Evolutionary conservation across 2,888 invertebrate species (phyloP).

Genomic region (Andrena praecox): DNA sequence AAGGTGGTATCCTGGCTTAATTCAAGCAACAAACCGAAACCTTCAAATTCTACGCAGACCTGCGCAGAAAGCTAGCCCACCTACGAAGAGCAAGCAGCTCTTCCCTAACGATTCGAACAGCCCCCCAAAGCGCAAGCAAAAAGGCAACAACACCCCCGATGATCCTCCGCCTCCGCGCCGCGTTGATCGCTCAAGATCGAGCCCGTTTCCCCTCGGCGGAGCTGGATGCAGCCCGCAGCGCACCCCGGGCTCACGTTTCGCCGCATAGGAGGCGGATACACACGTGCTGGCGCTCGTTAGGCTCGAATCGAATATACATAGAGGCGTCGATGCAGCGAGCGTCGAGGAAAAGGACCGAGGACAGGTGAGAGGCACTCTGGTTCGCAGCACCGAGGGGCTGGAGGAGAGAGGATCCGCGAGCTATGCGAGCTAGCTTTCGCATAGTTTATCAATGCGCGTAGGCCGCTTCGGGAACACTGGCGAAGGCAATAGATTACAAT

Average conservation of each 20-base stretch:
- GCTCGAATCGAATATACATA: conserved; percentile 19
- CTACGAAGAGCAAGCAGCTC: too few relatives aligned
- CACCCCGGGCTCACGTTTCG: conserved; percentile 20
- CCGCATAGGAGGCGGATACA: background rate
- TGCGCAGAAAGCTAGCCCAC: too few relatives aligned
- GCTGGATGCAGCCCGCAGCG: conserved; percentile 5
- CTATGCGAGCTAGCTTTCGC: conserved; percentile 66
- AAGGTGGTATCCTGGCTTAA: too few relatives aligned
- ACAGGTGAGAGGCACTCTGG: conserved; percentile 47
- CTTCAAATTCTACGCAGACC: too few relatives aligned
- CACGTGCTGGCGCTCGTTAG: conserved; percentile 42
- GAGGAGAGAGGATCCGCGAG: conserved; percentile 39
- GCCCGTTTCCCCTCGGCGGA: background rate
- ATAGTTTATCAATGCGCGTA: conserved; percentile 79
- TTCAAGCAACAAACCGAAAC: too few relatives aligned
- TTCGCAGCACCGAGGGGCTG: conserved; percentile 10
- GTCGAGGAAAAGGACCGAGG: conserved; percentile 32
- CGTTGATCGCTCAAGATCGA: background rate
- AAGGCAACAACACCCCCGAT: background rate
- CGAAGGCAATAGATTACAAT: conserved; percentile 83
- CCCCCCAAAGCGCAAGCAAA: too few relatives aligned
- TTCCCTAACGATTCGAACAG: too few relatives aligned
- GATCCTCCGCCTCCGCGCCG: background rate
- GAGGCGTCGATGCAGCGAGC: conserved; percentile 13
- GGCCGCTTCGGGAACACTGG: conserved; percentile 70